Conservation (phyloP, 2,888 invertebrate species). For the Rotaria socialis region DNA sequence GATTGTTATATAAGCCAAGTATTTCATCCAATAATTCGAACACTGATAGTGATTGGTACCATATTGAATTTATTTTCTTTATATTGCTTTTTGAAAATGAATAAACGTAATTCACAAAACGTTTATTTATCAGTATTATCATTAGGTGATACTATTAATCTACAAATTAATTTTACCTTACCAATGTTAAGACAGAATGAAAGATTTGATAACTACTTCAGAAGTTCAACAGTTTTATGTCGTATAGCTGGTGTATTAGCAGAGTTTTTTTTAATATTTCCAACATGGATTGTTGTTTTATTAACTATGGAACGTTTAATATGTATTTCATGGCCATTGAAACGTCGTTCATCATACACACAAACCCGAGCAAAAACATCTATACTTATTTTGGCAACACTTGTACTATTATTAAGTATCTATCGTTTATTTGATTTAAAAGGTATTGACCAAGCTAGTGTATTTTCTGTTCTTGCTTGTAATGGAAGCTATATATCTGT, state of each 20-base stretch:
- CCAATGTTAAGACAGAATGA: slow-evolving; percentile 24
- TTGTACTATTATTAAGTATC: neutral
- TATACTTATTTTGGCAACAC: neutral
- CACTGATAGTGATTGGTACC: slow-evolving; percentile 35
- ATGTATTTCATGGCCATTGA: slow-evolving; percentile 37
- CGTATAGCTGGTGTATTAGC: slow-evolving; percentile 30
- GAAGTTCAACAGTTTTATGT: neutral
- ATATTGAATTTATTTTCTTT: slow-evolving; percentile 38
- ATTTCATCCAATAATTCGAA: neutral
- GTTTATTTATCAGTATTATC: slow-evolving; percentile 41
- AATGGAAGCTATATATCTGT: neutral
- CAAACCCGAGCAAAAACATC: slow-evolving; percentile 36
- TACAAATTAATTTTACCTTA: slow-evolving; percentile 41
- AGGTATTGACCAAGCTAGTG: slow-evolving; percentile 23
- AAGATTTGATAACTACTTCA: neutral
- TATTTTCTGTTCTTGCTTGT: neutral
- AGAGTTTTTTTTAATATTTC: slow-evolving; percentile 36
- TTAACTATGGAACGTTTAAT: slow-evolving; percentile 39
- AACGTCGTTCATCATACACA: slow-evolving; percentile 33
- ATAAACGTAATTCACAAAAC: slow-evolving; percentile 45
- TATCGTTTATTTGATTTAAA: slow-evolving; percentile 35
- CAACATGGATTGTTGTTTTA: slow-evolving; percentile 45
- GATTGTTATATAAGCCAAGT: neutral
- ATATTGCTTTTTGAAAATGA: slow-evolving; percentile 41
- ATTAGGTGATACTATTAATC: slow-evolving; percentile 40